Conservation (phyloP, 2,113 vertebrate species). For the Philantomba maxwellii region DNA sequence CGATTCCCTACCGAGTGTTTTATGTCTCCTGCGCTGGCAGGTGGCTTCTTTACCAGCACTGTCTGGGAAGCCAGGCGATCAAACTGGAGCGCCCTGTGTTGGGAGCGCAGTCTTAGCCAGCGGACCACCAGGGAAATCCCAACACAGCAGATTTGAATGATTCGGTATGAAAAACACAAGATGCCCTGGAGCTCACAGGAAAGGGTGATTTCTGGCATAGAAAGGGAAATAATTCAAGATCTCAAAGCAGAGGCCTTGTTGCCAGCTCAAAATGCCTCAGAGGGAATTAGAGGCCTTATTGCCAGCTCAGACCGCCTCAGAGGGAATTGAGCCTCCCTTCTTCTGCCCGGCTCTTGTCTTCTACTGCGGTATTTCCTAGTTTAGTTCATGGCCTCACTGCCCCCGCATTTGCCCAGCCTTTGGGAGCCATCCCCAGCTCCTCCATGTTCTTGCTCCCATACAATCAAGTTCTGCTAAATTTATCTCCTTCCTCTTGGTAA, state of each 20-base stretch:
- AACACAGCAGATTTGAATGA: background rate
- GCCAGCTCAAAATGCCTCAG: background rate
- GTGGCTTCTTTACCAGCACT: background rate
- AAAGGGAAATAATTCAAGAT: background rate
- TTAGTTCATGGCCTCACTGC: background rate
- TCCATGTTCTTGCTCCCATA: background rate
- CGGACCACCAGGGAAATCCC: background rate
- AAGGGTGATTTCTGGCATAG: background rate
- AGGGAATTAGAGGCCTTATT: background rate
- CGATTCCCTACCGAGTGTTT: background rate
- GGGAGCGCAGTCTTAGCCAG: background rate
- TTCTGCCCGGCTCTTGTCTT: background rate
- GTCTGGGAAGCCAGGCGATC: background rate
- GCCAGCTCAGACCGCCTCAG: background rate
- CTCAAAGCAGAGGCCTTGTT: background rate
- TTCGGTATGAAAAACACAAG: background rate
- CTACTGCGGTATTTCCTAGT: background rate
- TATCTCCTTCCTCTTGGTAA: background rate
- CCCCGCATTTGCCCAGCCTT: background rate
- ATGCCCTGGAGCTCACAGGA: background rate
- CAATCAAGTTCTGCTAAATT: constrained; percentile 21
- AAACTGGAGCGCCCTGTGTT: background rate
- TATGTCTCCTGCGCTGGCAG: background rate
- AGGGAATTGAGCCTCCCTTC: background rate
- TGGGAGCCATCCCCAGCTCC: background rate